Evolutionary conservation across 2,797 vertebrate genomes (phyloP), one percentile per base, ranked within the genome.

Genomic region (Acanthurus lineatus): DNA sequence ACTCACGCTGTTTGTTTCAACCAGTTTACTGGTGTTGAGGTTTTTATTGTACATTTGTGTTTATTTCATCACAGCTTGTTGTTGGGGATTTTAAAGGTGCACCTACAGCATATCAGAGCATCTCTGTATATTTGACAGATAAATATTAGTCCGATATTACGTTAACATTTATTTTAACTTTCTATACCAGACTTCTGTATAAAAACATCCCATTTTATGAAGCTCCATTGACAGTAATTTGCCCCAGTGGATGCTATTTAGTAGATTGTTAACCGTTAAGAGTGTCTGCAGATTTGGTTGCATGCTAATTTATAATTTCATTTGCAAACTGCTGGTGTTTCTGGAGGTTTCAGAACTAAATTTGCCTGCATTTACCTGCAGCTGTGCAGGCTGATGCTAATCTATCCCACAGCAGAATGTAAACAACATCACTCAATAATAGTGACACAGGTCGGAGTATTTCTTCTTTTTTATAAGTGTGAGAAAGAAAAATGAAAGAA

Each of bases 331-430:
- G 44, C 42, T 73, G 19, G 54, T 69, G 66, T 71, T 53, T 80
- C 40, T 40, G 38, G 15, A 5, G 6, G 48, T 80, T 79, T 76
- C 2, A 3, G 66, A 19, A 17, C 32, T 83, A 6, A 86, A 86
- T 91, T 88, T 90, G 74, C 53, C 77, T 86, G 69, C n/a, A 69
- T 69, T 79, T 35, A 86, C 42, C 53, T 83, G 78, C 73, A 83
- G 77, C 68, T 60, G 44, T 79, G 32, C 48, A 48, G 54, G 51
- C 51, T 81, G 74, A 82, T 83, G 63, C 6, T 70, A 71, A 87
- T 84, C 69, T 64, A 28, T 62, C 32, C 60, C 73, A 14, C 17
- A 52, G 49, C 49, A 83, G 17, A 79, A 72, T 28, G 15, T 62
- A 62, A 86, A 85, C 73, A 87, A 38, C 45, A 58, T 66, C 25